Conservation (phyloP, 2,888 invertebrate species). For the Drosophila nigricruria region DNA sequence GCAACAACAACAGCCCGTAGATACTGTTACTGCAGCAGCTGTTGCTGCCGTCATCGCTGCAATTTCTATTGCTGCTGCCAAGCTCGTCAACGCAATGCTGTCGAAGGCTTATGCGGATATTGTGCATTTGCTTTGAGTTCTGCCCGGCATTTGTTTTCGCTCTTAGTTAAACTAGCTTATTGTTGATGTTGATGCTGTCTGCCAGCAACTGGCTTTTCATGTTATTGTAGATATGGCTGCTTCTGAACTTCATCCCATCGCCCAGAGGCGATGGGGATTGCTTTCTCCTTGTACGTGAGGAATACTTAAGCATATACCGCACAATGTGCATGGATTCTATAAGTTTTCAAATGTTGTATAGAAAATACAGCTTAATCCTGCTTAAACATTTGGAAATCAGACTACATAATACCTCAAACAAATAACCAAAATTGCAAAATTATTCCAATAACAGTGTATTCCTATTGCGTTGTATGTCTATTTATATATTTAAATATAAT, state of each 20-base stretch:
- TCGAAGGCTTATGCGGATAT: constrained; percentile 79
- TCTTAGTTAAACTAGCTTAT: constrained; percentile 75
- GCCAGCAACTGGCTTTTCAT: constrained; percentile 48
- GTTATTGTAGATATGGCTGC: constrained; percentile 35
- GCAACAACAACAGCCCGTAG: constrained; percentile 45
- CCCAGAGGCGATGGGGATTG: constrained; percentile 50
- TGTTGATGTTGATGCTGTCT: constrained; percentile 53
- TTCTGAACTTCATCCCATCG: constrained; percentile 38
- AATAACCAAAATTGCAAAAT: not conserved
- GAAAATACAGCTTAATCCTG: not conserved
- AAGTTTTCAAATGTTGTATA: too few species aligned
- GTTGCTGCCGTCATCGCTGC: constrained; percentile 35
- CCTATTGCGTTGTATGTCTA: constrained; percentile 12
- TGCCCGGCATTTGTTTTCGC: constrained; percentile 72
- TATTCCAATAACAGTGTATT: constrained; percentile 33
- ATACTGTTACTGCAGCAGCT: constrained; percentile 64
- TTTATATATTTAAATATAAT: not conserved
- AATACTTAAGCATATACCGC: constrained; percentile 12
- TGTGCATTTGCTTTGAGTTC: constrained; percentile 72
- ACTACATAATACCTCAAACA: too few species aligned
- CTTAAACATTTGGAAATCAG: not conserved
- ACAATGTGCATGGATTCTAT: not conserved
- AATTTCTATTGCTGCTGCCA: constrained; percentile 28
- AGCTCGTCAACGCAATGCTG: constrained; percentile 56
- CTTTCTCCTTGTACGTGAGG: constrained; percentile 46